phyloP scores from a whole-genome alignment of 2,888 invertebrate species.

The Plusia festucae region DNA sequence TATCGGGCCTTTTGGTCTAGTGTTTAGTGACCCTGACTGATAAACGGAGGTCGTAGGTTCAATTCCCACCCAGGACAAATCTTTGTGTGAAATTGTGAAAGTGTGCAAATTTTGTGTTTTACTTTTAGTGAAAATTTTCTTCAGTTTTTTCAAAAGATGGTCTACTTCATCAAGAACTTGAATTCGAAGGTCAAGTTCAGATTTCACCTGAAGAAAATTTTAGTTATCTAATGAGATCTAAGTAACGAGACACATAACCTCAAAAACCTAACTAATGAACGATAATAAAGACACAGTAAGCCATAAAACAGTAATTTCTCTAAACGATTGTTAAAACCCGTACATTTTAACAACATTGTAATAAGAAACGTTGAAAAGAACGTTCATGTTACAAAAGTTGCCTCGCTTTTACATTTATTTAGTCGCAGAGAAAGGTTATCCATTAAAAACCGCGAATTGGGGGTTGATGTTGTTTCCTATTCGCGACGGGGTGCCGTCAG shows the following conservation, averaged over 20 bases:
- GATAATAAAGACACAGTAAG: neutral
- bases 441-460: slow-evolving; percentile 67
- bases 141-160: too few species aligned
- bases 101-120: too few species aligned
- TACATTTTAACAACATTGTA: slow-evolving; percentile 2
- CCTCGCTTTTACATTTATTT: slow-evolving; percentile 48
- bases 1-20: too few species aligned
- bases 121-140: too few species aligned
- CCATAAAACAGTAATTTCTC: neutral
- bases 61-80: too few species aligned
- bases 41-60: too few species aligned
- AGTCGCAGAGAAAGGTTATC: slow-evolving; percentile 52
- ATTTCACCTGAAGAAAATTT: neutral
- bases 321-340: neutral
- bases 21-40: too few species aligned
- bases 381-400: slow-evolving; percentile 17
- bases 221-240: neutral
- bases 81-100: too few species aligned
- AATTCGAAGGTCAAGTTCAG: neutral
- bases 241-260: neutral
- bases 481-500: slow-evolving; percentile 54
- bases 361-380: neutral
- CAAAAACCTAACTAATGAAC: neutral
- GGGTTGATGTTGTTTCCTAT: slow-evolving; percentile 59
- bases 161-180: neutral